Base-by-base conservation (phyloP, 2,797 vertebrate species). In the Scolopax rusticola region DNA sequence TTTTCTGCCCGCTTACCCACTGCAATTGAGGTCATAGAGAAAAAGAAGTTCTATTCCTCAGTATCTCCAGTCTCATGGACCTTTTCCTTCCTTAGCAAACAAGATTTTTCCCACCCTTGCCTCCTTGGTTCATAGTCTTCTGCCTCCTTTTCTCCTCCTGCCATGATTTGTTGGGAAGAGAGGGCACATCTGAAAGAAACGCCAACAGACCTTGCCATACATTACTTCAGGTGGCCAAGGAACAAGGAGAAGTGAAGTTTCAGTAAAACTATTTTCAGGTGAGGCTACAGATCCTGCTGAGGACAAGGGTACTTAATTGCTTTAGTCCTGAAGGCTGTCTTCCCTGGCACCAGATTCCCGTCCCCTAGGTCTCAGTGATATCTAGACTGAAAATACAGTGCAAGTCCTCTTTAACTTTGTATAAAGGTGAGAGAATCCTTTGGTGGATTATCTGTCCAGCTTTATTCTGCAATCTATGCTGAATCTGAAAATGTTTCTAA, bases 301-400 rank as follows among this genome's bases (percentile, higher is more conserved):
- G 33, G 12, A 40, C 21, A 71, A 60, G 12, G 4, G 28, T 40
- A 28, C 33, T 69, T 79, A 18, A n/a, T 32, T 48, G 25, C 32
- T 28, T 51, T 48, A 9, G 7, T 84, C 30, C 59, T 60, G 47
- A 65, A 45, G 32, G 17, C 20, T 63, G 48, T 71, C 30, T 74
- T 59, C 13, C 6, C 25, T 2, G 2, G 12, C 6, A 2, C 8
- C 23, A 53, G 10, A 17, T 73, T 78, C 30, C 36, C 13, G 16
- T 3, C 18, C 8, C 4, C 9, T 27, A 28, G 3, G 10, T 71
- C 6, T 23, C 36, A 63, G 19, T 0, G 3, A 21, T 36, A 78
- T 12, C 18, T 53, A 38, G 45, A 18, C 9, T 64, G 40, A 74
- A 89, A 69, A 82, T 21, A 38, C 0, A 0, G 21, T 59, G 24